Conservation (phyloP, 2,888 invertebrate genomes). For the Erpobdella octoculata region DNA sequence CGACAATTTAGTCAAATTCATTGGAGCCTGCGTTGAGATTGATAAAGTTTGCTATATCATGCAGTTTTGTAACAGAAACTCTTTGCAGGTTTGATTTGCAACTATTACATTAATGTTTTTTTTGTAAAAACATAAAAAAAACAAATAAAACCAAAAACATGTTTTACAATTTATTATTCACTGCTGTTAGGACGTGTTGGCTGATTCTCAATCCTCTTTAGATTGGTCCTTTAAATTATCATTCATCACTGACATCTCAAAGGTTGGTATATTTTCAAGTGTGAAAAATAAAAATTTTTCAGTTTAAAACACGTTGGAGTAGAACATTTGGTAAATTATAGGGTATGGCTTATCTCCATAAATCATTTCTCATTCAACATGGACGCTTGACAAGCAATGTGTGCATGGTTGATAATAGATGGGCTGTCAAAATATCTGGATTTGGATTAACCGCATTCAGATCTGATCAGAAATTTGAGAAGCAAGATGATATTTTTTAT, state of each 20-base stretch:
- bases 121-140: too few species aligned
- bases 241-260: conserved; percentile 20
- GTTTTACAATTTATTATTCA: not conserved
- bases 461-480: not conserved
- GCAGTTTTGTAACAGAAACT: not conserved
- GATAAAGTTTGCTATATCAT: conserved; percentile 18
- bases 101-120: too few species aligned
- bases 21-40: conserved; percentile 20
- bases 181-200: conserved; percentile 7
- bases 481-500: not conserved
- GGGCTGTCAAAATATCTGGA: conserved; percentile 11
- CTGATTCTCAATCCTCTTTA: conserved; percentile 1
- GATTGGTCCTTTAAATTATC: conserved; percentile 26
- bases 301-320: not conserved
- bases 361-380: conserved; percentile 4
- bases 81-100: conserved; percentile 24
- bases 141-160: too few species aligned
- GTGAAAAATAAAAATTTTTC: conserved; percentile 32
- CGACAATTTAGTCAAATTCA: conserved; percentile 15
- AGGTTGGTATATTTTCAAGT: conserved; percentile 34
- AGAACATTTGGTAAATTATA: not conserved
- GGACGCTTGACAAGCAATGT: conserved; percentile 12
- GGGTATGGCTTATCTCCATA: conserved; percentile 20
- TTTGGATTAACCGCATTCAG: conserved; percentile 4
- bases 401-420: conserved; percentile 25